Evolutionary conservation across 1,140 invertebrate genomes (phyloP), one percentile per base, ranked within the genome.

Genomic region (Drosophila nasuta): DNA sequence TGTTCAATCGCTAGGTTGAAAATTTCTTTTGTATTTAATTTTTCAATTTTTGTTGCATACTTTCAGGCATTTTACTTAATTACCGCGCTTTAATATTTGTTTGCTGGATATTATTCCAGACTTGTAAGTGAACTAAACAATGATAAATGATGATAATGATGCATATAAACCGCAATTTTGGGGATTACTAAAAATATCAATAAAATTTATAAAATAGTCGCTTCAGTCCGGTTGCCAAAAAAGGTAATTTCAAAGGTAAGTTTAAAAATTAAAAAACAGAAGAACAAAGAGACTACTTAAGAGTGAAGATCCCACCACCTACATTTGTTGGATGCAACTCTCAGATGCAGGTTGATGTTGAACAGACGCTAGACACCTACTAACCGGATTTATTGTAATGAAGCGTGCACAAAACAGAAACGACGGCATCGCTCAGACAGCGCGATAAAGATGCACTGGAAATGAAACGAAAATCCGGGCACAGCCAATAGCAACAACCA

Each of bases 351-450:
- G 3, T 17, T 46, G 60, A 49, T 52, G 62, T 30, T n/a, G 35
- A 48, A 33, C 38, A 56, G 49, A 60, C 43, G 65, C 52, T 52
- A 82, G 79, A 82, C 83, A 89, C 67, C 74, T 82, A 33, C 67
- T 89, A 83, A 88, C 81, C 75, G 77, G 88, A 91, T 91, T 91
- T 91, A 85, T 85, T 91, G 83, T 91, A 91, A 91, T 91, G 88
- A 91, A 91, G 88, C 88, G 88, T 91, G 74, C 64, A 81, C 78
- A 87, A 89, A 89, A 79, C 79, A 76, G 78, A 85, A 76, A 68
- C 79, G 89, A 82, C 88, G 68, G 15, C 10, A n/a, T 15, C 59
- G 66, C 76, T 74, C 63, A 81, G 83, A 75, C 80, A 77, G 77
- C 48, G 62, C 79, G 80, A 82, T 75, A 82, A 82, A 88, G 83